Evolutionary conservation across 2,888 invertebrate species (phyloP), one percentile per base, ranked within the genome.

Genomic region (Brachyptera risi): DNA sequence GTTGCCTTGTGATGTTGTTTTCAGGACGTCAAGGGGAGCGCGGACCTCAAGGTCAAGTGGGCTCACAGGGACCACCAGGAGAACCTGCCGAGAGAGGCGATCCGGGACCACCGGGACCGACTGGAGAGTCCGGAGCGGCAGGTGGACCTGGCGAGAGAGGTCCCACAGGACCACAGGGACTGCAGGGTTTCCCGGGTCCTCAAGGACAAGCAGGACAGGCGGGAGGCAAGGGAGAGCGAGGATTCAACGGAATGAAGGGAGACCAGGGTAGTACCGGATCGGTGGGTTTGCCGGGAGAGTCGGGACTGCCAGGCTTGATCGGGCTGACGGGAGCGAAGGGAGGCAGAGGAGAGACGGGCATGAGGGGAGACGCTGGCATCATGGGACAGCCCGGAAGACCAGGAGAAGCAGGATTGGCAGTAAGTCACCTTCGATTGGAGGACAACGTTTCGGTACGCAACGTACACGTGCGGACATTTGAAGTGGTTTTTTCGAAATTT

Each of bases 11-110:
- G n/a, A n/a, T n/a, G n/a, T n/a, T 40, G 24, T 63, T 71, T 7
- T 62, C 68, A 78, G 86, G 87, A 57, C 80, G 82, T 61, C 82
- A 81, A 73, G 90, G 92, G 64, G 89, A 90, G 70, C 83, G 90
- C 71, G 91, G 91, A 0, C 82, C 81, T 0, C 87, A 86, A 72
- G 92, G 92, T n/a, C 80, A 82, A 15, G 74, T 87, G 21, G 91
- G 91, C 2, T 84, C 86, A 0, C 78, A 81, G 0, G 92, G 92
- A 1, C 85, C 88, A 1, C 88, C 88, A 0, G 92, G 92, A 15
- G 91, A 91, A 73, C 85, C 88, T 49, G 91, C 87, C 0, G 90
- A 90, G 73, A 78, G 90, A 69, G 90, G 91, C 19, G 90, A 90
- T 69, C 80, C 86, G 0, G 91, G 91, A 2, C 75, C 81, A 3